Conservation (phyloP, 2,113 vertebrate genomes). For the Rhineura floridana region DNA sequence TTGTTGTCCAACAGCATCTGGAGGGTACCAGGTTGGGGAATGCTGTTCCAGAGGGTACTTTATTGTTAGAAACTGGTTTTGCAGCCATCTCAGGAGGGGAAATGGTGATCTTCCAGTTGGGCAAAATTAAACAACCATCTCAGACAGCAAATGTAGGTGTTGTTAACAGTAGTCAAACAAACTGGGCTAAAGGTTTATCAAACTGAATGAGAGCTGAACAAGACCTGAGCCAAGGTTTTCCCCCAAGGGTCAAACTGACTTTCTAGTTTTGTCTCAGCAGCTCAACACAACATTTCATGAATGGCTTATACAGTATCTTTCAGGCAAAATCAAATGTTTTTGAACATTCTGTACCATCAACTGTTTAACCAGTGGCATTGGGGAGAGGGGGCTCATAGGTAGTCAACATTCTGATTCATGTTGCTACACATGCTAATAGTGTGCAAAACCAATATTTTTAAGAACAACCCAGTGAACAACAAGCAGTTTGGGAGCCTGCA, state of each 20-base stretch:
- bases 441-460: background rate
- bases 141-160: background rate
- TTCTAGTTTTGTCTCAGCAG: background rate
- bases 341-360: background rate
- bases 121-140: background rate
- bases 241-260: background rate
- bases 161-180: background rate
- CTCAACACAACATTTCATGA: background rate
- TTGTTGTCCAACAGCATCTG: background rate
- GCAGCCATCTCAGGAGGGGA: background rate
- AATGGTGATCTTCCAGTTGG: background rate
- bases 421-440: background rate
- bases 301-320: background rate
- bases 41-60: background rate
- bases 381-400: background rate
- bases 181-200: too few relatives aligned
- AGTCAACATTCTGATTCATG: background rate
- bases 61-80: background rate
- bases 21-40: too few relatives aligned
- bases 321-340: background rate
- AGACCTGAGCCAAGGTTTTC: background rate
- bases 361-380: too few relatives aligned
- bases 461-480: background rate
- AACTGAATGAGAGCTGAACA: background rate
- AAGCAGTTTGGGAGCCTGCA: background rate